Evolutionary conservation across 2,113 vertebrate genomes (phyloP).

Genomic region (Eptesicus fuscus): DNA sequence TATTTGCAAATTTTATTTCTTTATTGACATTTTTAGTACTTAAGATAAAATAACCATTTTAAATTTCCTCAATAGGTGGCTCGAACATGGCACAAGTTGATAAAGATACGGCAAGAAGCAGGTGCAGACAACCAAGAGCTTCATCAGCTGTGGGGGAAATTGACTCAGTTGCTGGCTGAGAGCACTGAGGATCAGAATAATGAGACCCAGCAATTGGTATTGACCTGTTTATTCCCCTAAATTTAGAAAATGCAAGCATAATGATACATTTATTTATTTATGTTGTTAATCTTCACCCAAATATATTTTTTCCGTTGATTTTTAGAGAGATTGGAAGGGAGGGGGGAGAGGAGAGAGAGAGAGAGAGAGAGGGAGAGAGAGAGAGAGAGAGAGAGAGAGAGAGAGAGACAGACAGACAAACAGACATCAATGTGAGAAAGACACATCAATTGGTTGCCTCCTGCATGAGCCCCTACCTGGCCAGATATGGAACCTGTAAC

Average conservation of each 20-base stretch:
- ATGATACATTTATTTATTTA: neutral
- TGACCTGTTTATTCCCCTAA: neutral
- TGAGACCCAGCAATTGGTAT: conserved; percentile 90
- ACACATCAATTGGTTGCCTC: too few relatives aligned
- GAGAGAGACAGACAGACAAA: too few relatives aligned
- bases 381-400: too few relatives aligned
- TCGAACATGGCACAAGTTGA: conserved; percentile 86
- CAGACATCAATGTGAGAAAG: too few relatives aligned
- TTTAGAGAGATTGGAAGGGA: too few relatives aligned
- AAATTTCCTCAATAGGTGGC: conserved; percentile 83
- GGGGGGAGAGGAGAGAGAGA: too few relatives aligned
- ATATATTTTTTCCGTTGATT: too few relatives aligned
- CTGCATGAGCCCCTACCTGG: too few relatives aligned
- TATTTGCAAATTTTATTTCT: conserved; percentile 22
- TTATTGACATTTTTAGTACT: neutral
- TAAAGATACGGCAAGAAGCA: conserved; percentile 86
- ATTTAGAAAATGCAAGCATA: conserved; percentile 35
- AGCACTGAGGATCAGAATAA: conserved; percentile 82
- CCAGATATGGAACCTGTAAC: too few relatives aligned
- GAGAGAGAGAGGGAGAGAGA: too few relatives aligned
- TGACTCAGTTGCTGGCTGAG: conserved; percentile 87
- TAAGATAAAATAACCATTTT: neutral
- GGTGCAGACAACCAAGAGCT: conserved; percentile 86
- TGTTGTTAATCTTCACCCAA: too few relatives aligned
- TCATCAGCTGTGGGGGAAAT: conserved; percentile 88